Evolutionary conservation across 2,888 invertebrate genomes (phyloP).

Genomic region (Ochropleura leucogaster): DNA sequence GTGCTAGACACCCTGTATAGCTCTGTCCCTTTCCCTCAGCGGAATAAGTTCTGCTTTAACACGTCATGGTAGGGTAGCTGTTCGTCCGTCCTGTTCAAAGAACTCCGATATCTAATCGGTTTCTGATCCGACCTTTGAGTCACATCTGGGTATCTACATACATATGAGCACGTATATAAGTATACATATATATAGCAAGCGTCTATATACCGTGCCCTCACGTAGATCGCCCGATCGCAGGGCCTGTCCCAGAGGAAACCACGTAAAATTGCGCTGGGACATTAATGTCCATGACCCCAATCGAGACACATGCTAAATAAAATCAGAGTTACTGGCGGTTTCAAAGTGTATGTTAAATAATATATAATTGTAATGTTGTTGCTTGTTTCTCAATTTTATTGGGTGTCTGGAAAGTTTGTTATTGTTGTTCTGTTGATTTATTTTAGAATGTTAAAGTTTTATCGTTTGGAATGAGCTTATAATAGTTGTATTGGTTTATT

Average conservation of each 20-base stretch:
- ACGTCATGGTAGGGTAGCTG: too few species aligned
- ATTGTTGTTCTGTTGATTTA: conserved; percentile 3
- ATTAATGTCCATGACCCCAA: conserved; percentile 63
- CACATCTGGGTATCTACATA: conserved; percentile 50
- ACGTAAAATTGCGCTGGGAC: conserved; percentile 76
- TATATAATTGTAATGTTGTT: conserved; percentile 33
- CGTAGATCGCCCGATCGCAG: conserved; percentile 73
- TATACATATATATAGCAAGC: not conserved
- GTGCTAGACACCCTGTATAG: too few species aligned
- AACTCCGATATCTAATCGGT: conserved; percentile 29
- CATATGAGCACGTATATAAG: conserved; percentile 5
- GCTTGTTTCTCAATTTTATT: conserved; percentile 11
- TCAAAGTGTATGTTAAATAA: conserved; percentile 39
- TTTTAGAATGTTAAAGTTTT: conserved; percentile 10
- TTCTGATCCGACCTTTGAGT: conserved; percentile 46
- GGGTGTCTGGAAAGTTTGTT: conserved; percentile 19
- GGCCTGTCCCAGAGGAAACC: conserved; percentile 63
- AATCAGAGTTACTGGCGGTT: conserved; percentile 64
- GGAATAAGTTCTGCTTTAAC: too few species aligned
- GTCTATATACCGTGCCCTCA: conserved; percentile 49
- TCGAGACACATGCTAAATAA: conserved; percentile 68
- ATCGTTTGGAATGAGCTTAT: not conserved
- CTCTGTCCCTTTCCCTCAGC: too few species aligned
- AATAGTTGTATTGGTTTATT: not conserved
- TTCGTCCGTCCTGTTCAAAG: not conserved